Base-by-base conservation (phyloP, 2,113 vertebrate species). In the Pterocles orientalis region DNA sequence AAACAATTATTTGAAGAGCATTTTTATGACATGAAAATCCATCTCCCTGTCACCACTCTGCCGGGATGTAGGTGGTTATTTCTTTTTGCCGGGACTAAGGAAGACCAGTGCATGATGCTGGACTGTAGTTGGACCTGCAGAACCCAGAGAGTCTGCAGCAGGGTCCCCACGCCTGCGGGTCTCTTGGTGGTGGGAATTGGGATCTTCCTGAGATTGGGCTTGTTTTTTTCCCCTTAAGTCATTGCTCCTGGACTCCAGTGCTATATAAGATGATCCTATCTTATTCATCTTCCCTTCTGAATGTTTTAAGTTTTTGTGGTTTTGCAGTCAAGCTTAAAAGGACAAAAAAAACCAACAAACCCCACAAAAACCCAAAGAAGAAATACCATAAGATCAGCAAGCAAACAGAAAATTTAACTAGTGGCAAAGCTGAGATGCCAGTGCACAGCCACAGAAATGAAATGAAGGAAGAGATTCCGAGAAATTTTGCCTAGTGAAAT, bases 1-100 rank as follows among this genome's bases (percentile, higher is more conserved):
- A 86, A 77, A 68, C 54, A 80, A 80, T 83, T 88, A 82, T 79
- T 39, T 88, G 71, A 89, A 88, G 80, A 83, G 39, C 39, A 28
- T 56, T 85, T 85, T 82, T 85, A 71, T 51, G 66, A 60, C 66
- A 71, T 7, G 64, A 78, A 70, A 47, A 51, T 14, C 29, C 18
- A 48, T n/a, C 73, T 90, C 75, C 36, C 69, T 56, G 25, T 34
- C 50, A 36, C 21, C 34, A 41, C 18, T 48, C 76, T 39, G 21
- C 86, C 2, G 14, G 75, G 86, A 58, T 54, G 82, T 88, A 57
- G 26, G 53, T 25, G 48, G 18, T 82, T 82, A 68, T 76, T 85
- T 66, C 56, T 82, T 90, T 82, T 41, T 75, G 31, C 60, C 53
- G 66, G 61, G 36, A 85, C 31, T 7, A 47, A 79, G n/a, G 51